Percentiles rank a stretch among this genome's conserved stretches.
phyloP scores from a whole-genome alignment of 2,888 invertebrate species.

The Callosobruchus maculatus region DNA sequence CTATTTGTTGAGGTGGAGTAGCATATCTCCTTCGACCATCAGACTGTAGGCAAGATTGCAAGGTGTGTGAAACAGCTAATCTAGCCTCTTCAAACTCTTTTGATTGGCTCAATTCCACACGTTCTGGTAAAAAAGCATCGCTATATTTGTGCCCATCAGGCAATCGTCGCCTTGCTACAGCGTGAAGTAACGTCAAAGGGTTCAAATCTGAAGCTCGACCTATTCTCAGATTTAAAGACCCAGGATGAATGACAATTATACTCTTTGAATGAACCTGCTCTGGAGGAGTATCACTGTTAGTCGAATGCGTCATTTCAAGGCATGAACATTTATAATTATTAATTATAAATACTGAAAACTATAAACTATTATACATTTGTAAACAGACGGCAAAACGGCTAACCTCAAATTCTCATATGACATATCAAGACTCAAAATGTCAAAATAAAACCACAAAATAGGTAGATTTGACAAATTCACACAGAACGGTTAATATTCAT shows the following conservation, averaged over 20 bases:
- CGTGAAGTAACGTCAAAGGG: slow-evolving; percentile 82
- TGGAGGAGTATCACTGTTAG: slow-evolving; percentile 21
- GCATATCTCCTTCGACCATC: slow-evolving; percentile 78
- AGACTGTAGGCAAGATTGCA: slow-evolving; percentile 83
- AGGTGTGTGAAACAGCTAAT: slow-evolving; percentile 75
- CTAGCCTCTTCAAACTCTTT: slow-evolving; percentile 82
- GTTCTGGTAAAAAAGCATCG: slow-evolving; percentile 58
- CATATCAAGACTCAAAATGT: not conserved
- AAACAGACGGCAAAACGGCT: not conserved
- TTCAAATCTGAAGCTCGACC: slow-evolving; percentile 87
- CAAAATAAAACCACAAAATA: too few relatives aligned
- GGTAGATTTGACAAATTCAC: not conserved
- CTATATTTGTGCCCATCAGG: slow-evolving; percentile 42
- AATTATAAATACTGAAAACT: not conserved
- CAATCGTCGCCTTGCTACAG: slow-evolving; percentile 69
- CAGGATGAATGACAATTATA: slow-evolving; percentile 92
- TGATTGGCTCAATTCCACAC: slow-evolving; percentile 62
- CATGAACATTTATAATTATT: not conserved
- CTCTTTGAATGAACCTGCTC: slow-evolving; percentile 70
- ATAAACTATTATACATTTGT: too few relatives aligned
- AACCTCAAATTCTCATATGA: not conserved
- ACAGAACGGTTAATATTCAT: too few relatives aligned
- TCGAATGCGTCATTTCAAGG: slow-evolving; percentile 17
- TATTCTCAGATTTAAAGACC: slow-evolving; percentile 83
- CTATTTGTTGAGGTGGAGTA: slow-evolving; percentile 86